These are phyloP conservation scores for Drosophila ficusphila DNA, from an alignment of 1,140 invertebrate species.

Conservation along the genomic window DNA sequence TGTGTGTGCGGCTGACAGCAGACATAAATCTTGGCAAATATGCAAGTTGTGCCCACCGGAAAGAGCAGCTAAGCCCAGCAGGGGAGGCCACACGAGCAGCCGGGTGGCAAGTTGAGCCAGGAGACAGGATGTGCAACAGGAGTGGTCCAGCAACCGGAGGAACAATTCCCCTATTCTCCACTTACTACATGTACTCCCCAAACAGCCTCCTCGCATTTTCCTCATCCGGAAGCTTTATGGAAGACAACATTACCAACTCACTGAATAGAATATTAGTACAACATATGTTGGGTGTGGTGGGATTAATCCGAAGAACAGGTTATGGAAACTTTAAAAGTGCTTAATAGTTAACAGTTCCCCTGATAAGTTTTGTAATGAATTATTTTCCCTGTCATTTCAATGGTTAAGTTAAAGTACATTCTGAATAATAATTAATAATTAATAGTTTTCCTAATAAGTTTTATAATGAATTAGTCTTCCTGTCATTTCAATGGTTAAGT, in stretches of 20 bases:
- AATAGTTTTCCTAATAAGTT: no score
- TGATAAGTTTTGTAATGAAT: no score
- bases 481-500: no score
- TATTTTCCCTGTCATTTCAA: no score
- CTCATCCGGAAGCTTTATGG: not conserved
- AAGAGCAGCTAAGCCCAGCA: slow-evolving; percentile 29
- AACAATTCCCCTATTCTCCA: not conserved
- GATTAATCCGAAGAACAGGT: no score
- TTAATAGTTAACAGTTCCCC: no score
- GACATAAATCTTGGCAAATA: slow-evolving; percentile 69
- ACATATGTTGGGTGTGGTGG: no score
- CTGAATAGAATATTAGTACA: no score
- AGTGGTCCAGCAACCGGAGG: not conserved
- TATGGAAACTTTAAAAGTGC: no score
- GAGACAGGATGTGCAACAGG: slow-evolving; percentile 48
- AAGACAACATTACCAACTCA: slow-evolving; percentile 34
- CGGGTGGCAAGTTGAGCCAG: slow-evolving; percentile 25
- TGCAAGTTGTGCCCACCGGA: slow-evolving; percentile 54
- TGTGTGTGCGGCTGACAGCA: slow-evolving; percentile 38
- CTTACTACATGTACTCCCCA: not conserved
- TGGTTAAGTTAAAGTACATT: no score
- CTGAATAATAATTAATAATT: no score
- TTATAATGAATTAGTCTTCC: no score
- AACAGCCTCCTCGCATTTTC: not conserved
- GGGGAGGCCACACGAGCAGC: slow-evolving; percentile 15